Conservation (phyloP, 2,888 invertebrate genomes). For the Heliconius aoede region DNA sequence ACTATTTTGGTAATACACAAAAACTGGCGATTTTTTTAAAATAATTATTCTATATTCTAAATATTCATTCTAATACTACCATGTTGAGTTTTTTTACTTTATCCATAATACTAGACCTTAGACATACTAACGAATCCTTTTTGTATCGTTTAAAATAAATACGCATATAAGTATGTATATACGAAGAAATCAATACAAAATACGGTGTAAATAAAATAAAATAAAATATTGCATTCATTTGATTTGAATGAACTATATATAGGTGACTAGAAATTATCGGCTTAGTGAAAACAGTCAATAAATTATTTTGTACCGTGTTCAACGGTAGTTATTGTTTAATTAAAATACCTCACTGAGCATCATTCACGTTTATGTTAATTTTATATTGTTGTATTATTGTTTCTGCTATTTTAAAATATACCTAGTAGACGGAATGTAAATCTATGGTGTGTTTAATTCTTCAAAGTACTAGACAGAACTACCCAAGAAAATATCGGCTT, state of each 20-base stretch:
- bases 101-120: no score
- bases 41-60: no score
- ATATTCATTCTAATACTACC: no score
- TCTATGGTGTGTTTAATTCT: no score
- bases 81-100: no score
- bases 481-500: no score
- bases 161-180: neutral
- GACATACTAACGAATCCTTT: no score
- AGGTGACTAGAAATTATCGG: constrained; percentile 55
- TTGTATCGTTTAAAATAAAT: no score
- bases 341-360: neutral
- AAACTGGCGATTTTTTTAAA: no score
- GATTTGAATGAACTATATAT: constrained; percentile 45
- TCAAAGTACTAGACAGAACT: no score
- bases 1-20: no score
- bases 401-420: neutral
- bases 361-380: neutral
- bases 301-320: constrained; percentile 48
- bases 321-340: neutral
- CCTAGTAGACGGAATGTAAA: no score
- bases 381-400: neutral
- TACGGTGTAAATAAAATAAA: constrained; percentile 39
- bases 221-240: constrained; percentile 42
- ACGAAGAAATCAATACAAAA: neutral
- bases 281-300: constrained; percentile 52